A percentile compares a stretch with the other conserved stretches of the same genome.
Evolutionary conservation across 2,888 invertebrate genomes (phyloP).

Genomic region (Dilophus febrilis): DNA sequence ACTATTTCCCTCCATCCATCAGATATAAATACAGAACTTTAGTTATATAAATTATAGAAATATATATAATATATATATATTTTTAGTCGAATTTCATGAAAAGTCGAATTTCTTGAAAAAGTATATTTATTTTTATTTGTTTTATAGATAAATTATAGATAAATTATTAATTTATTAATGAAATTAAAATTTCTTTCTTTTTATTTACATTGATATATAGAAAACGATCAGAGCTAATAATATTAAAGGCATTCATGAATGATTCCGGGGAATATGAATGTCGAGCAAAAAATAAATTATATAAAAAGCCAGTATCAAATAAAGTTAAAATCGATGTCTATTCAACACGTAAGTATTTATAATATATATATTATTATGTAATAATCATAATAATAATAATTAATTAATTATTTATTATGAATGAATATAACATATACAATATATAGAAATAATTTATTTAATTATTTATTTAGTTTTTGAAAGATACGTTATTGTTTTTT

Average conservation of each 20-base stretch:
- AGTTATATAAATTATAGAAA: too few relatives aligned
- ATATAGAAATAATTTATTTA: conserved; percentile 4
- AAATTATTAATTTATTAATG: neutral
- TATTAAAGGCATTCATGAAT: conserved; percentile 52
- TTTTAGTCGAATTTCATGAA: too few relatives aligned
- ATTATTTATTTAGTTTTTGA: conserved; percentile 10
- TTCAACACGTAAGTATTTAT: conserved; percentile 17
- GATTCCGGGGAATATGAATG: conserved; percentile 72
- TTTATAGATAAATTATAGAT: too few relatives aligned
- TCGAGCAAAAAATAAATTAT: conserved; percentile 43
- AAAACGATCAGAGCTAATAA: conserved; percentile 68
- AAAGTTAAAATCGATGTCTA: conserved; percentile 27
- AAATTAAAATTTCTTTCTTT: conserved; percentile 1
- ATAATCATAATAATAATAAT: conserved; percentile 9
- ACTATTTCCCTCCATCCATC: too few relatives aligned
- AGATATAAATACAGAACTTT: too few relatives aligned
- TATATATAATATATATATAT: too few relatives aligned
- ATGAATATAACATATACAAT: too few relatives aligned
- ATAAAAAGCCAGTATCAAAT: conserved; percentile 23
- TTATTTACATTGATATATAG: too few relatives aligned
- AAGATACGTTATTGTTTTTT: too few relatives aligned
- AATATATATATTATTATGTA: conserved; percentile 14
- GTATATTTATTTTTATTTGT: too few relatives aligned
- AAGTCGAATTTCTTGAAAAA: too few relatives aligned
- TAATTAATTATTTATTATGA: too few relatives aligned